These are phyloP conservation scores for Gibbula magus DNA, from an alignment of 2,888 invertebrate genomes.

Conservation along the genomic window DNA sequence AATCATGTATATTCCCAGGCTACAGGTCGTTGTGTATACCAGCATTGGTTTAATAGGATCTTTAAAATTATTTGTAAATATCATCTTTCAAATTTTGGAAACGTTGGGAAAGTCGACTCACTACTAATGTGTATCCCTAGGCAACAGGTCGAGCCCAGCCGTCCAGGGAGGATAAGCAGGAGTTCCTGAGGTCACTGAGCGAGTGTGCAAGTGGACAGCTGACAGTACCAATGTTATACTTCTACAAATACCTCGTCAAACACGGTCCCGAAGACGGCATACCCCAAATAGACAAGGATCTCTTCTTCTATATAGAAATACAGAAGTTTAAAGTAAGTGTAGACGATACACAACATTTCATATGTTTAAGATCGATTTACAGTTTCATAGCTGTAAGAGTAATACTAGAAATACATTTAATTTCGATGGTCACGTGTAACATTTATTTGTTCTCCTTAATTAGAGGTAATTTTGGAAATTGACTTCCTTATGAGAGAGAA, in stretches of 20 bases:
- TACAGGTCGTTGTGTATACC: too few relatives aligned
- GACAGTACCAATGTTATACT: constrained; percentile 70
- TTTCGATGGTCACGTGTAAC: too few relatives aligned
- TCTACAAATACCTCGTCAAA: constrained; percentile 73
- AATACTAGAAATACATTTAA: too few relatives aligned
- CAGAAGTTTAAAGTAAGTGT: constrained; percentile 73
- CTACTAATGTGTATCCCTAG: constrained; percentile 32
- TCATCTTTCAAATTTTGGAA: neutral
- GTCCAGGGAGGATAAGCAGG: constrained; percentile 70
- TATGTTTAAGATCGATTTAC: too few relatives aligned
- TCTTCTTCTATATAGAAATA: constrained; percentile 74
- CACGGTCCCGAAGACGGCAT: constrained; percentile 71
- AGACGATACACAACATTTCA: too few relatives aligned
- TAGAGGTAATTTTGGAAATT: too few relatives aligned
- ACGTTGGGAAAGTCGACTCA: neutral
- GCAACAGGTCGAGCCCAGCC: constrained; percentile 66
- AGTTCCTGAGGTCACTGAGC: constrained; percentile 67
- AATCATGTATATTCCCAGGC: too few relatives aligned
- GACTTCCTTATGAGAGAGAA: too few relatives aligned
- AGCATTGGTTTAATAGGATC: too few relatives aligned
- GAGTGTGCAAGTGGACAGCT: constrained; percentile 66
- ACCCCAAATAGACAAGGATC: constrained; percentile 72
- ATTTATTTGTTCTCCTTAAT: too few relatives aligned
- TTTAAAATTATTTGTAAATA: too few relatives aligned
- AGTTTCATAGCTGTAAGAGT: too few relatives aligned